These are phyloP conservation scores for Lacanobia wlatinum DNA, from an alignment of 2,888 invertebrate genomes.

Conservation along the genomic window DNA sequence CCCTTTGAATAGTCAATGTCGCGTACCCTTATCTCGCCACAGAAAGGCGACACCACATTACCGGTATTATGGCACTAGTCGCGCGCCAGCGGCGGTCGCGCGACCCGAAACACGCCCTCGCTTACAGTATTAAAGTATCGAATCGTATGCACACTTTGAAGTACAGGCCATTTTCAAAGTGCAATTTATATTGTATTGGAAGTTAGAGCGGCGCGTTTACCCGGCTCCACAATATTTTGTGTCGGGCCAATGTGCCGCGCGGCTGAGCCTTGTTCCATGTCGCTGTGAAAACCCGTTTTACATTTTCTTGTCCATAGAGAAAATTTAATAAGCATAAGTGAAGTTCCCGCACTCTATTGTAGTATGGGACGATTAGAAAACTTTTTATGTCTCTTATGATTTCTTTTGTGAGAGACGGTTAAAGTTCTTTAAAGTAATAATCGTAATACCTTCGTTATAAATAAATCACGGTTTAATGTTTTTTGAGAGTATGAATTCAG, in stretches of 20 bases:
- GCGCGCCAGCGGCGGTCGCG: slow-evolving; percentile 47
- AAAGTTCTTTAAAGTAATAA: slow-evolving; percentile 64
- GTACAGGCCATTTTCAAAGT: slow-evolving; percentile 88
- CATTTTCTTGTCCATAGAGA: slow-evolving; percentile 80
- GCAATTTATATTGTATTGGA: slow-evolving; percentile 91
- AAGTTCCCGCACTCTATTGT: slow-evolving; percentile 74
- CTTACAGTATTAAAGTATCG: slow-evolving; percentile 78
- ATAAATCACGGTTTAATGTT: slow-evolving; percentile 61
- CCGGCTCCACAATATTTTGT: slow-evolving; percentile 87
- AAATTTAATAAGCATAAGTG: slow-evolving; percentile 84
- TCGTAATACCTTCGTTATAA: slow-evolving; percentile 65
- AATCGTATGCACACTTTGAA: slow-evolving; percentile 82
- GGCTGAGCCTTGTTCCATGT: slow-evolving; percentile 78
- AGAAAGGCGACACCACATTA: slow-evolving; percentile 91
- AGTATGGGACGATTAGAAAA: slow-evolving; percentile 76
- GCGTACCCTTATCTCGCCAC: slow-evolving; percentile 90
- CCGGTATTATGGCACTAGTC: slow-evolving; percentile 87
- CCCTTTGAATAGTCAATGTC: slow-evolving; percentile 91
- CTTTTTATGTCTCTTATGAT: slow-evolving; percentile 65
- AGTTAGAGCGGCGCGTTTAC: slow-evolving; percentile 85
- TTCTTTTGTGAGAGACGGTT: slow-evolving; percentile 52
- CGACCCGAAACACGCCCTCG: slow-evolving; percentile 78
- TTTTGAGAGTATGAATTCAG: slow-evolving; percentile 35
- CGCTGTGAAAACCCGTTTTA: slow-evolving; percentile 76
- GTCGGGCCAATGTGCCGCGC: slow-evolving; percentile 82